A percentile compares a stretch with the other conserved stretches of the same genome.
These are phyloP conservation scores for Xenopus petersii DNA, from an alignment of 2,797 vertebrate species.

Conservation along the genomic window DNA sequence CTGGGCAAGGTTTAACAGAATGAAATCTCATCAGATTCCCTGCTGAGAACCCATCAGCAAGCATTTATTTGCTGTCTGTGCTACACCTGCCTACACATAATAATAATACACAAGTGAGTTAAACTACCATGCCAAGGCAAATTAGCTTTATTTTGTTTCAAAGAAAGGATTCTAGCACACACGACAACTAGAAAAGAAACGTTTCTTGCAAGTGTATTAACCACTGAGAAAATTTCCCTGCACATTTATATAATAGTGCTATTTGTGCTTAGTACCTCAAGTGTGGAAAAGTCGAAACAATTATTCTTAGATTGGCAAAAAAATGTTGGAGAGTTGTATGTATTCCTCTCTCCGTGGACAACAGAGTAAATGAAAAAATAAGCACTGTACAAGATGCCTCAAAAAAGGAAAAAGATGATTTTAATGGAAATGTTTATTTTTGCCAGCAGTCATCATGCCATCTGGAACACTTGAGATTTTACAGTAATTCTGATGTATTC, in stretches of 20 bases:
- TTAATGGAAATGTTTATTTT: not conserved
- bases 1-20: constrained; percentile 70
- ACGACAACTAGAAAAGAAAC: constrained; percentile 43
- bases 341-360: not conserved
- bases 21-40: constrained; percentile 71
- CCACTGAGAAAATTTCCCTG: not conserved
- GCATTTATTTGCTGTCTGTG: constrained; percentile 69
- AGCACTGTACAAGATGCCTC: not conserved
- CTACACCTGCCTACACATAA: constrained; percentile 70
- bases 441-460: not conserved
- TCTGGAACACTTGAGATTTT: constrained; percentile 1
- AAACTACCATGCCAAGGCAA: constrained; percentile 67
- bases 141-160: constrained; percentile 67
- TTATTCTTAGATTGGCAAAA: not conserved
- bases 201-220: constrained; percentile 40
- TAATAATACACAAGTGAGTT: constrained; percentile 70
- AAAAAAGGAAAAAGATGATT: not conserved
- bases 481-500: not conserved
- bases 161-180: constrained; percentile 53
- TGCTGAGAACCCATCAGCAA: constrained; percentile 74
- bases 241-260: constrained; percentile 7
- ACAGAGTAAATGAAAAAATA: not conserved
- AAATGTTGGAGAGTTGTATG: not conserved
- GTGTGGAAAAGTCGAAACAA: constrained; percentile 6
- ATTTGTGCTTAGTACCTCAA: constrained; percentile 11